Base-by-base conservation (phyloP, 1,140 invertebrate genomes). In the Papilio helenus region DNA sequence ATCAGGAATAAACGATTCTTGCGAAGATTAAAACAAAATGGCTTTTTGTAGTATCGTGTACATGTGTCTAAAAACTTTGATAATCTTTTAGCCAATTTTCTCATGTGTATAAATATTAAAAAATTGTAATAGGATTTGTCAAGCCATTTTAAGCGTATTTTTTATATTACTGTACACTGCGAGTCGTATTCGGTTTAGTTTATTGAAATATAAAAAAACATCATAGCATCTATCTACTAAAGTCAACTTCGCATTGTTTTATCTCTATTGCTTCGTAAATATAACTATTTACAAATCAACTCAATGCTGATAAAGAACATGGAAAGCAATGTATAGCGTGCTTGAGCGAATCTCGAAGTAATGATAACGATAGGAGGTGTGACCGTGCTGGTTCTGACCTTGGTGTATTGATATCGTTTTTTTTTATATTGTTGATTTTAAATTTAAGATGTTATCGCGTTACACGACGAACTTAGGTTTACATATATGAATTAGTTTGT, bases 231-330 rank as follows among this genome's bases (percentile, higher is more conserved):
- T 44, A 34, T 39, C 34, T 71, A 16, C 16, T 34, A n/a, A 72
- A 72, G 68, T 34, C 29, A 3, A 44, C 39, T 72, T 16, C 18
- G 68, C 20, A 18, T 72, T 72, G 68, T 72, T 34, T 72, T 34
- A 72, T 72, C 26, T 72, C 26, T n/a, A 72, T 72, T 72, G 34
- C 68, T 72, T 9, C 34, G 26, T 72, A 34, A 39, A 72, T 72
- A 72, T 39, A 72, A n/a, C 51, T 72, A 72, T 42, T 29, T 72
- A 39, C 34, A 72, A 3, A 72, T 42, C 0, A 5, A 72, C 2
- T 72, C 29, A 72, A n/a, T 42, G 18, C 7, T 39, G 68, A 29
- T 72, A 29, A 72, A 14, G 18, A 44, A 10, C n/a, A 44, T 72
- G 8, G 71, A 72, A 34, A 72, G 34, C 39, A n/a, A 44, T 72